Evolutionary conservation across 2,113 vertebrate species (phyloP).

Genomic region (Cyrtonyx montezumae): DNA sequence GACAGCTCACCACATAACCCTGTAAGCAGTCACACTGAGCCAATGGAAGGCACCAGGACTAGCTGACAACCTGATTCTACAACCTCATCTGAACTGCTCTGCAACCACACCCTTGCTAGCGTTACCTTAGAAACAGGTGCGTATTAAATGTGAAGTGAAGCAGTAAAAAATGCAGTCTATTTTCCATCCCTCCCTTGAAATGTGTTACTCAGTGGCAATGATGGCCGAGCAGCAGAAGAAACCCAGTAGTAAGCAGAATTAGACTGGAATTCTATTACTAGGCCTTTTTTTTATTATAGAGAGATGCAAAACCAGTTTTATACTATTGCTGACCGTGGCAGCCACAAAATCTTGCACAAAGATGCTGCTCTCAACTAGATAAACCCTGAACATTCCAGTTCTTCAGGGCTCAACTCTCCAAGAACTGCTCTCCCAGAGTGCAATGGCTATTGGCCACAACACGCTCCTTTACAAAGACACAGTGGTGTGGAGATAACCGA

Average conservation of each 20-base stretch:
- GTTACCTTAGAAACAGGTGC: background rate
- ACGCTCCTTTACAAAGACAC: background rate
- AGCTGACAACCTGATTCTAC: background rate
- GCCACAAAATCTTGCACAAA: background rate
- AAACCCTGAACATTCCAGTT: background rate
- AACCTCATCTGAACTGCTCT: background rate
- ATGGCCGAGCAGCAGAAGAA: background rate
- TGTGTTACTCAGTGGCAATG: background rate
- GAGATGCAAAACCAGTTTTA: background rate
- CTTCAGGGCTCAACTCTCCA: background rate
- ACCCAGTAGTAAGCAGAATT: background rate
- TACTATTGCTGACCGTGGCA: background rate
- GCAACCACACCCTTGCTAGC: background rate
- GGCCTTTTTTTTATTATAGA: background rate
- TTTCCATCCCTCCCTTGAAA: background rate
- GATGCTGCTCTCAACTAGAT: background rate
- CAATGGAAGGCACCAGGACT: background rate
- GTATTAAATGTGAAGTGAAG: background rate
- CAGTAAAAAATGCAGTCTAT: background rate
- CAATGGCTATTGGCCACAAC: background rate
- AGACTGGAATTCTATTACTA: slow-evolving; percentile 19
- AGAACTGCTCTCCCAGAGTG: background rate
- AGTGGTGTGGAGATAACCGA: background rate
- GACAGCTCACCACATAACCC: background rate
- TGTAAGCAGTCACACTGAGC: background rate